Base-by-base conservation (phyloP, 2,888 invertebrate species). In the Sinopyrophorus schimmeli region DNA sequence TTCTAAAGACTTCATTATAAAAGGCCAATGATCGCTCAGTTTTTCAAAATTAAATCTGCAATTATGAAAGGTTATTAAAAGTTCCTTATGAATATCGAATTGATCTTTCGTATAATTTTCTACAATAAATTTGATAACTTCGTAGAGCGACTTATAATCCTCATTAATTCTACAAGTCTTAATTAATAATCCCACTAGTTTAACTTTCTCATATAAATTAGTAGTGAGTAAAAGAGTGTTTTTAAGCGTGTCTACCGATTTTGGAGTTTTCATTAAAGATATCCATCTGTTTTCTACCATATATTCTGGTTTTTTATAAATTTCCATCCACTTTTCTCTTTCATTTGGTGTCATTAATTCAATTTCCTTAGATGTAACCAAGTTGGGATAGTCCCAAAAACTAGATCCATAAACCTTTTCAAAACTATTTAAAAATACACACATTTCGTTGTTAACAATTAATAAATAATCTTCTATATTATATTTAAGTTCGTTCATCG, bases 141-240 rank as follows among this genome's bases (percentile, higher is more conserved):
- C 17, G 1, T 6, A 1, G 3, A 46, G 21, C 10, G 37, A 37
- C 1, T 1, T 10, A 7, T 14, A n/a, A 11, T 46, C 44, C 1
- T 21, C 7, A 9, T 46, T 46, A 1, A 46, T 16, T 21, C 11
- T 37, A 14, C 44, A 46, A 1, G 44, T 46, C 23, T 30, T 1
- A 1, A 46, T 23, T 7, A 46, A 27, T 7, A 3, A 11, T 2
- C 7, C 15, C 1, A 46, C 21, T 3, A 46, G 10, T 18, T 21
- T 15, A 5, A 24, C 30, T 21, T 38, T 28, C 4, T 10, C 10
- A 1, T 28, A 30, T 7, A 46, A 30, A 30, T 37, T 37, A 3
- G 30, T 30, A 2, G 30, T 30, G 2, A 15, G 21, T 1, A 16
- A 23, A 23, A 46, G 14, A 11, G 6, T 14, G n/a, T 46, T 7